A percentile compares a stretch with the other conserved stretches of the same genome.
Conservation (phyloP, 2,797 vertebrate species). For the Hypotaenidia okinawae region DNA sequence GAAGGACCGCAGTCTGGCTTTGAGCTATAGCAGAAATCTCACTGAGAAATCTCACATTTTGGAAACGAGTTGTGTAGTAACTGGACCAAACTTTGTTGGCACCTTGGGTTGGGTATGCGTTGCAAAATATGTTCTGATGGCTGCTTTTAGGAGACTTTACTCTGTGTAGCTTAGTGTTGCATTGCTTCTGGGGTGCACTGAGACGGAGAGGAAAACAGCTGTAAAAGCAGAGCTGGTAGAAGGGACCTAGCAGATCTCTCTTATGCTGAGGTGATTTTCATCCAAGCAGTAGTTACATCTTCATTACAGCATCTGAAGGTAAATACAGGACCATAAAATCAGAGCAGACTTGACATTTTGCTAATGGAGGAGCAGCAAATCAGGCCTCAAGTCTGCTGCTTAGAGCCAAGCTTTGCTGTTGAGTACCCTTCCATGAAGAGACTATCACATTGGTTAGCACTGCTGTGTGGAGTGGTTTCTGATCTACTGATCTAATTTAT, state of each 20-base stretch:
- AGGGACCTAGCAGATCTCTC: background rate
- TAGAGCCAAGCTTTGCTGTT: background rate
- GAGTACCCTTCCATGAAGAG: background rate
- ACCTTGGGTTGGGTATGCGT: accelerated
- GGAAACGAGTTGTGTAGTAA: background rate
- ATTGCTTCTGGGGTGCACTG: background rate
- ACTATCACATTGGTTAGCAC: background rate
- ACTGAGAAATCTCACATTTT: background rate
- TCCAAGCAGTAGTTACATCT: background rate
- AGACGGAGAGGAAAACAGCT: background rate
- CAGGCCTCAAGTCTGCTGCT: background rate
- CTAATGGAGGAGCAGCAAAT: background rate
- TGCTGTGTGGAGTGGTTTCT: background rate
- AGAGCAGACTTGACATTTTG: background rate
- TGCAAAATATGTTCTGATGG: background rate
- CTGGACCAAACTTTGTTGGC: background rate
- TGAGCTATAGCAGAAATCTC: conserved; percentile 50
- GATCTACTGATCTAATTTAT: background rate
- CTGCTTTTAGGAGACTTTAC: background rate
- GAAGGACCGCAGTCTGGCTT: background rate
- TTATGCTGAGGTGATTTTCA: background rate
- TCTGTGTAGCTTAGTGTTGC: background rate
- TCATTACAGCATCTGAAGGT: background rate
- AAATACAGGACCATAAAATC: background rate
- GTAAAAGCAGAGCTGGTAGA: background rate